Conservation (phyloP, 2,113 vertebrate species). For the Heterotilapia buettikoferi region DNA sequence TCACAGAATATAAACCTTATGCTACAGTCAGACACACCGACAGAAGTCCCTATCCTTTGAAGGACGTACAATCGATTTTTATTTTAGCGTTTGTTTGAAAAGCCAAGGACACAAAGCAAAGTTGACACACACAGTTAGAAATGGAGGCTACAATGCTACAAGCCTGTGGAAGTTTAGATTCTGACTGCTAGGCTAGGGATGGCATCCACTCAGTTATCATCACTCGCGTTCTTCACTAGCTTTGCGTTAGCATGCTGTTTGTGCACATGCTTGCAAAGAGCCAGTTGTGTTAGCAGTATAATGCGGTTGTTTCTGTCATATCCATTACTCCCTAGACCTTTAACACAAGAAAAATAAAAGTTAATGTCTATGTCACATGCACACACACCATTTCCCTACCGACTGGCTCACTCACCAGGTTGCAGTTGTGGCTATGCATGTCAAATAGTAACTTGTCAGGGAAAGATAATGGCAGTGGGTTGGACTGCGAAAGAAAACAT, state of each 20-base stretch:
- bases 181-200: neutral
- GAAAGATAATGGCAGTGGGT: neutral
- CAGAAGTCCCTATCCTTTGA: neutral
- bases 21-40: neutral
- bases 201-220: neutral
- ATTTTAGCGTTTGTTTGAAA: neutral
- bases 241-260: neutral
- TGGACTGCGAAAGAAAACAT: neutral
- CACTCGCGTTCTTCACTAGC: neutral
- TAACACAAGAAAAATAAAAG: neutral
- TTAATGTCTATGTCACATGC: neutral
- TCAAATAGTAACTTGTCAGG: neutral
- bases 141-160: neutral
- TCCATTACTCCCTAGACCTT: neutral
- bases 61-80: accelerated
- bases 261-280: neutral
- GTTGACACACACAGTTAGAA: neutral
- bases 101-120: neutral
- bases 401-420: neutral
- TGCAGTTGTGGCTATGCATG: neutral
- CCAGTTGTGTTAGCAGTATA: neutral
- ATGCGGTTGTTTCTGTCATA: neutral
- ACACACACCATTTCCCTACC: neutral
- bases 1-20: neutral
- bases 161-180: neutral